Evolutionary conservation across 2,888 invertebrate species (phyloP).

Genomic region (Phasia obesa): DNA sequence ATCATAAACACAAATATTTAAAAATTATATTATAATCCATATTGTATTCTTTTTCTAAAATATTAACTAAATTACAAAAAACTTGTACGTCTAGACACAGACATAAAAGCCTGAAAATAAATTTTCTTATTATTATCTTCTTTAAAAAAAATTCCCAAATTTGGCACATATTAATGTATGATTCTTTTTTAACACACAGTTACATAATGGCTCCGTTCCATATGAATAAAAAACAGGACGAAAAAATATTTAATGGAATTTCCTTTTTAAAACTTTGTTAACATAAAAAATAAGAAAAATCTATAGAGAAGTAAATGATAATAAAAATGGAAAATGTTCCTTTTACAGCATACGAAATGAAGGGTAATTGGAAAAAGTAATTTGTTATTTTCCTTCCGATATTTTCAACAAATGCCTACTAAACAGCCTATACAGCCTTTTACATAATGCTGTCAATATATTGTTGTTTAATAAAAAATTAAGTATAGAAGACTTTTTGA

Average conservation of each 20-base stretch:
- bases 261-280: constrained; percentile 37
- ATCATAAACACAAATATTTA: too few relatives aligned
- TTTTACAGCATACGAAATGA: background rate
- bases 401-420: background rate
- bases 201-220: background rate
- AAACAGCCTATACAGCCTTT: constrained; percentile 19
- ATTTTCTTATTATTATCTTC: constrained; percentile 17
- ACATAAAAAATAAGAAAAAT: background rate
- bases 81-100: constrained; percentile 53
- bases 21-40: too few relatives aligned
- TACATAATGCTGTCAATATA: constrained; percentile 52
- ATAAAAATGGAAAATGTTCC: constrained; percentile 10
- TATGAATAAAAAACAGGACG: background rate
- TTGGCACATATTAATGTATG: constrained; percentile 48
- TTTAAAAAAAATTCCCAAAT: constrained; percentile 1
- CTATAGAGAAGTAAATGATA: constrained; percentile 19
- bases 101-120: background rate
- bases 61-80: constrained; percentile 42
- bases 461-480: constrained; percentile 19
- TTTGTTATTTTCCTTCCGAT: constrained; percentile 32
- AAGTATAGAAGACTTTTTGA: constrained; percentile 40
- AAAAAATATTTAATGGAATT: constrained; percentile 45
- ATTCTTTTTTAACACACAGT: constrained; percentile 30
- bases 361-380: constrained; percentile 60
- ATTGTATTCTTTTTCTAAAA: constrained; percentile 7